A percentile compares a stretch with the other conserved stretches of the same genome.
Evolutionary conservation across 2,797 vertebrate genomes (phyloP).

Genomic region (Monodelphis domestica): DNA sequence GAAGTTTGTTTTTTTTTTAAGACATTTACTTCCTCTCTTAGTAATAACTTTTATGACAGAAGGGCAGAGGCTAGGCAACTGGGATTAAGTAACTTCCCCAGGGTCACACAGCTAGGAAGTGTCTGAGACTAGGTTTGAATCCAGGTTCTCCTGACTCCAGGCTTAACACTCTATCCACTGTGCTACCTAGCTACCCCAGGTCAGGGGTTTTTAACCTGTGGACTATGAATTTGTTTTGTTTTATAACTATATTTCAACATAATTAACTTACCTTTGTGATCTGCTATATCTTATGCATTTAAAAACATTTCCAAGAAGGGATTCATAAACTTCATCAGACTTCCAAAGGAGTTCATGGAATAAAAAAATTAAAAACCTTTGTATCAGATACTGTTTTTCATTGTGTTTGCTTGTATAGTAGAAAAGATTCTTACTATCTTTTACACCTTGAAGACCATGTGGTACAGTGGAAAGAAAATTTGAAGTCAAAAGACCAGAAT

Average conservation of each 20-base stretch:
- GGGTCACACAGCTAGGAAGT: too few species aligned
- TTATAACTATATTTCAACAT: neutral
- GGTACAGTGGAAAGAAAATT: neutral
- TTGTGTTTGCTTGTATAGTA: neutral
- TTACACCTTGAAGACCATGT: neutral
- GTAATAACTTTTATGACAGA: too few species aligned
- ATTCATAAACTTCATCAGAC: neutral
- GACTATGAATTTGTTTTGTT: neutral
- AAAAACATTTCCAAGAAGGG: neutral
- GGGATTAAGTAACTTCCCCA: too few species aligned
- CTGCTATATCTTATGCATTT: neutral
- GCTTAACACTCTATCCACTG: too few species aligned
- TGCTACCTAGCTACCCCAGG: too few species aligned
- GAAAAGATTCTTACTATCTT: neutral
- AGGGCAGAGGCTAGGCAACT: too few species aligned
- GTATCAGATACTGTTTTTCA: neutral
- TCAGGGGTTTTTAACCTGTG: neutral
- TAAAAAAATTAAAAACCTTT: neutral
- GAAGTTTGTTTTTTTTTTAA: too few species aligned
- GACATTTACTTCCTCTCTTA: too few species aligned
- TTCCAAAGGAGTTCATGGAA: neutral
- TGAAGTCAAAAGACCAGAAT: neutral
- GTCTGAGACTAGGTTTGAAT: too few species aligned
- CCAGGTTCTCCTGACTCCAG: too few species aligned
- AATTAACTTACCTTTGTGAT: neutral